phyloP scores from a whole-genome alignment of 2,888 invertebrate species.

The Disparrhopalites patrizii region DNA sequence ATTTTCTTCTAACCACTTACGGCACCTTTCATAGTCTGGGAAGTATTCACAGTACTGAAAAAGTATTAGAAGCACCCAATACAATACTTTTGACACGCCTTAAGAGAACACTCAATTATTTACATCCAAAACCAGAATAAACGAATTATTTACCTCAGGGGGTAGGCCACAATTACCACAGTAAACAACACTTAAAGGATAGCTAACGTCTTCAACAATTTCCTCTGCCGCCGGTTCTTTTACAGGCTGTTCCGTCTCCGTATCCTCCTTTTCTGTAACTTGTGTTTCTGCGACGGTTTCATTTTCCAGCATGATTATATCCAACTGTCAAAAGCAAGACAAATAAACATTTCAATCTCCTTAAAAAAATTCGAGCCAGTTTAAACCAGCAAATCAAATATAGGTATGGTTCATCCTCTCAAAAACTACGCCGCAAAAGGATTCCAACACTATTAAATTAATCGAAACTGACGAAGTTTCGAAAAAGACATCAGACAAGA shows the following conservation, averaged over 20 bases:
- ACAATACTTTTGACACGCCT: not conserved
- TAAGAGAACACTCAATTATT: conserved; percentile 19
- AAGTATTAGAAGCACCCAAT: conserved; percentile 13
- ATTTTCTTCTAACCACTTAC: conserved; percentile 92
- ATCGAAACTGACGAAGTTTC: too few relatives aligned
- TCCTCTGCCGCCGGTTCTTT: conserved; percentile 14
- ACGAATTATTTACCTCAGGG: conserved; percentile 65
- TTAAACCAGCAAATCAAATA: not conserved
- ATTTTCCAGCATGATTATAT: conserved; percentile 14
- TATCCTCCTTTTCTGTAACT: conserved; percentile 2
- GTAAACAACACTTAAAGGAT: conserved; percentile 79
- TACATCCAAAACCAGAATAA: not conserved
- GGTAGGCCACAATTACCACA: conserved; percentile 93
- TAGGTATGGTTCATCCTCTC: too few relatives aligned
- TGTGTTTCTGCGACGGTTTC: conserved; percentile 8
- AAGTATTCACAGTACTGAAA: conserved; percentile 94
- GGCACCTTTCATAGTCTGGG: conserved; percentile 92
- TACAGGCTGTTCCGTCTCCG: not conserved
- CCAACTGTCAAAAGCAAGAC: not conserved
- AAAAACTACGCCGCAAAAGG: not conserved
- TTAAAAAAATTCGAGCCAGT: not conserved
- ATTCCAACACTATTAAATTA: not conserved
- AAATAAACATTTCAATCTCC: not conserved
- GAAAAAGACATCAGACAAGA: too few relatives aligned
- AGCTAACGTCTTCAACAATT: conserved; percentile 56